Conservation (phyloP, 2,888 invertebrate species). For the Cerastis leucographa region DNA sequence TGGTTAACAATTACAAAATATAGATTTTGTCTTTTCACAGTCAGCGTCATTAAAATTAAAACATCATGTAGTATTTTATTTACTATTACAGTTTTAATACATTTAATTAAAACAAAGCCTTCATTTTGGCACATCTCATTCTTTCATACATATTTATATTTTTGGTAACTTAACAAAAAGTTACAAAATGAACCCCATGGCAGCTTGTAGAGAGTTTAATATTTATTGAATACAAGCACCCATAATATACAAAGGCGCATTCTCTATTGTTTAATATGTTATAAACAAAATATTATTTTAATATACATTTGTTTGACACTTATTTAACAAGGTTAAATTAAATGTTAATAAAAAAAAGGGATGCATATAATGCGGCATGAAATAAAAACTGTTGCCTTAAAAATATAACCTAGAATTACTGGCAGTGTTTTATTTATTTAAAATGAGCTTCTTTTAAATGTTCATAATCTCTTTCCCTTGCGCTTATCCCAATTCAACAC, state of each 20-base stretch:
- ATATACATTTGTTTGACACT: background rate
- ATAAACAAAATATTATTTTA: background rate
- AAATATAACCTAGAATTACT: background rate
- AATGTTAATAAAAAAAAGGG: background rate
- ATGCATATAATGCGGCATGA: background rate
- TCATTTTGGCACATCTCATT: constrained; percentile 56
- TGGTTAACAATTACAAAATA: background rate
- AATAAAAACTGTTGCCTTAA: background rate
- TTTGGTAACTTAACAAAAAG: constrained; percentile 7
- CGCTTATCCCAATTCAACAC: too few relatives aligned
- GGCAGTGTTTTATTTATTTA: background rate
- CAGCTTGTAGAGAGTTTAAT: background rate
- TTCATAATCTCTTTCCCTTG: background rate
- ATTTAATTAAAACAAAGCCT: constrained; percentile 36
- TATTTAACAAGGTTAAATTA: background rate
- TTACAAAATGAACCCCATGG: constrained; percentile 5
- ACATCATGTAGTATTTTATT: background rate
- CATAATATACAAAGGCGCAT: background rate
- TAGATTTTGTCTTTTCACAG: constrained; percentile 39
- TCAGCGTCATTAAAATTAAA: constrained; percentile 11
- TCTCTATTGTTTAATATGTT: background rate
- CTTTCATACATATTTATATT: constrained; percentile 15
- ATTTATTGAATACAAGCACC: background rate
- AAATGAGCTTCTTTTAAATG: background rate
- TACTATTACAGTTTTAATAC: constrained; percentile 11